phyloP scores from a whole-genome alignment of 2,888 invertebrate genomes.

The Disparrhopalites patrizii region DNA sequence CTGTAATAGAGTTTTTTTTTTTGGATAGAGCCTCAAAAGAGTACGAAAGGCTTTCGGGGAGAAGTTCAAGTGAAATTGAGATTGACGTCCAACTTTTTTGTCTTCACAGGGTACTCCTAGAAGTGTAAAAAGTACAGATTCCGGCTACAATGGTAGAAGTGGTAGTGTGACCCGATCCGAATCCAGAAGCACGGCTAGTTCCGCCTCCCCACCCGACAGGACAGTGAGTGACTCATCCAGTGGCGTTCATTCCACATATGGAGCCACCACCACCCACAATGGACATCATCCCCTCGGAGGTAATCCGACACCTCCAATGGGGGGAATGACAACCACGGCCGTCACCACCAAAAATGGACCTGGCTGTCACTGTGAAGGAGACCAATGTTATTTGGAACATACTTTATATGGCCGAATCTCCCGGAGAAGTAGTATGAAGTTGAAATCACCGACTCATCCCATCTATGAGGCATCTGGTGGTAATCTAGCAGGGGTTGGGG shows the following conservation, averaged over 20 bases:
- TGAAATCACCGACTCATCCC: slow-evolving; percentile 27
- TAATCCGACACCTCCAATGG: slow-evolving; percentile 25
- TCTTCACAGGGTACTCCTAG: slow-evolving; percentile 28
- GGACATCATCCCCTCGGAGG: slow-evolving; percentile 22
- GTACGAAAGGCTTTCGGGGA: no score
- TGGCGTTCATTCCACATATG: slow-evolving; percentile 38
- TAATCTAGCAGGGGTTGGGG: no score
- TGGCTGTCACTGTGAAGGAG: slow-evolving; percentile 35
- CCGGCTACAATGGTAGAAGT: slow-evolving; percentile 30
- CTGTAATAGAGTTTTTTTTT: no score
- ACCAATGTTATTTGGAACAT: slow-evolving; percentile 27
- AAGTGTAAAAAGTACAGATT: slow-evolving; percentile 32
- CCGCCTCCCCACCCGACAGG: slow-evolving; percentile 42
- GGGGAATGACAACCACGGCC: background rate
- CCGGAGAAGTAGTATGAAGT: slow-evolving; percentile 26
- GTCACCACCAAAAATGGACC: background rate
- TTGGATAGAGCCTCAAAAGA: no score
- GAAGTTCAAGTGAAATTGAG: background rate
- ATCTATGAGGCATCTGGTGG: slow-evolving; percentile 28
- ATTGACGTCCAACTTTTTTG: background rate
- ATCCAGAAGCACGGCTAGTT: slow-evolving; percentile 36
- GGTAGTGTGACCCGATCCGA: slow-evolving; percentile 31
- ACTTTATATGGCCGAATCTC: slow-evolving; percentile 32
- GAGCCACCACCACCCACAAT: no score
- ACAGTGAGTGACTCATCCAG: slow-evolving; percentile 34